These are phyloP conservation scores for Ochropacha duplaris DNA, from an alignment of 2,888 invertebrate species.

Conservation along the genomic window DNA sequence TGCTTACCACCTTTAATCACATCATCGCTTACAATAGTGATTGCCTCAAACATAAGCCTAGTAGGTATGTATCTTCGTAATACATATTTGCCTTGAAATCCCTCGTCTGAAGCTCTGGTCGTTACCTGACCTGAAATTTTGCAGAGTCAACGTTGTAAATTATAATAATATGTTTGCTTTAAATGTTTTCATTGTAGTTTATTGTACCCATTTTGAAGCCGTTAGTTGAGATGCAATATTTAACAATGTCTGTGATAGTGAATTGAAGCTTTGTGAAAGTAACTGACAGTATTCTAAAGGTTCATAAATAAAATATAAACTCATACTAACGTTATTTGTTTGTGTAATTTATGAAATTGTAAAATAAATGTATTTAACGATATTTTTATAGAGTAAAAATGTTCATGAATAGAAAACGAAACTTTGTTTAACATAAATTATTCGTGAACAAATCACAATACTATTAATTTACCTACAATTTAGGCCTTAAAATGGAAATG, in stretches of 20 bases:
- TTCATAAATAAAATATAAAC: constrained; percentile 47
- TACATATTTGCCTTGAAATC: no score
- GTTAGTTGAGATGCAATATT: not conserved
- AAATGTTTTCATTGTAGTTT: constrained; percentile 4
- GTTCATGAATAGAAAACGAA: constrained; percentile 14
- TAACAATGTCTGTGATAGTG: constrained; percentile 67
- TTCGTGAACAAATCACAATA: constrained; percentile 10
- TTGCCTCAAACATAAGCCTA: no score
- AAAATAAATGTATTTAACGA: constrained; percentile 35
- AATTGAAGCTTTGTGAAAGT: constrained; percentile 71
- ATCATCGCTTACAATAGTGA: no score
- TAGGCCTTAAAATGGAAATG: constrained; percentile 42
- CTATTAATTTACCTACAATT: not conserved
- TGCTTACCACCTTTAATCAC: no score
- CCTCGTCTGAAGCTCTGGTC: no score
- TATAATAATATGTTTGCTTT: constrained; percentile 1
- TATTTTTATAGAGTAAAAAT: constrained; percentile 40
- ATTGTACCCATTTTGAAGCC: no score
- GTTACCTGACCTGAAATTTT: no score
- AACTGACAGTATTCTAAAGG: constrained; percentile 67
- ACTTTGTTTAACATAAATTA: constrained; percentile 11
- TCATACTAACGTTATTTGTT: constrained; percentile 24
- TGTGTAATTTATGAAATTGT: constrained; percentile 51
- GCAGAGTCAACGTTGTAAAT: no score
- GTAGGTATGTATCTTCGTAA: no score